These are phyloP conservation scores for Podarcis cretensis DNA, from an alignment of 2,113 vertebrate species.

Conservation along the genomic window DNA sequence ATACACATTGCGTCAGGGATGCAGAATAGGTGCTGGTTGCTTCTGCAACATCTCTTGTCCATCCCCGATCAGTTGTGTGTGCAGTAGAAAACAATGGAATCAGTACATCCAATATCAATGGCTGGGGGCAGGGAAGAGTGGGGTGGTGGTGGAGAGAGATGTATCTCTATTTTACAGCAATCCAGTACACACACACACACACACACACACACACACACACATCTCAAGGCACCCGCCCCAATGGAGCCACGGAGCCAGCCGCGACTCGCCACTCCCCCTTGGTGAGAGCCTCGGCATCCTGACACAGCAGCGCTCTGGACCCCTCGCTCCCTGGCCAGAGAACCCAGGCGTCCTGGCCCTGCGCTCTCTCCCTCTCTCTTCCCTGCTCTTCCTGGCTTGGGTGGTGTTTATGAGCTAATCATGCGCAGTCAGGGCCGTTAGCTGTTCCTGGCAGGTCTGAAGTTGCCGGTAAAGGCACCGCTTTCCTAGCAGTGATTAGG, in stretches of 20 bases:
- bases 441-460: constrained; percentile 45
- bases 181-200: no score
- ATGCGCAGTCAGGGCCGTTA: constrained; percentile 36
- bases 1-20: neutral
- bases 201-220: no score
- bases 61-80: neutral
- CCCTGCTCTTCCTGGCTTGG: constrained; percentile 26
- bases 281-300: neutral
- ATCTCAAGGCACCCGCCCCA: neutral
- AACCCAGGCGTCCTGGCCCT: constrained; percentile 23
- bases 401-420: constrained; percentile 44
- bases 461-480: constrained; percentile 41
- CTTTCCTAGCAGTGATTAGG: constrained; percentile 33
- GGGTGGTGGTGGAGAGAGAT: neutral
- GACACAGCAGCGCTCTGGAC: neutral
- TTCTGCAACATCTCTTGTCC: neutral
- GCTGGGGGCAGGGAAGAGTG: no score
- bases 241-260: neutral
- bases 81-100: neutral
- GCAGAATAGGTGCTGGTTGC: neutral
- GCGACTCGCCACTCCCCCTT: neutral
- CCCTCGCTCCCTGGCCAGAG: constrained; percentile 2
- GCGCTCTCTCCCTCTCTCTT: neutral
- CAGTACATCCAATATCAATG: neutral
- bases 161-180: neutral